Evolutionary conservation across 2,113 vertebrate genomes (phyloP).

Genomic region (Hoplias malabaricus): DNA sequence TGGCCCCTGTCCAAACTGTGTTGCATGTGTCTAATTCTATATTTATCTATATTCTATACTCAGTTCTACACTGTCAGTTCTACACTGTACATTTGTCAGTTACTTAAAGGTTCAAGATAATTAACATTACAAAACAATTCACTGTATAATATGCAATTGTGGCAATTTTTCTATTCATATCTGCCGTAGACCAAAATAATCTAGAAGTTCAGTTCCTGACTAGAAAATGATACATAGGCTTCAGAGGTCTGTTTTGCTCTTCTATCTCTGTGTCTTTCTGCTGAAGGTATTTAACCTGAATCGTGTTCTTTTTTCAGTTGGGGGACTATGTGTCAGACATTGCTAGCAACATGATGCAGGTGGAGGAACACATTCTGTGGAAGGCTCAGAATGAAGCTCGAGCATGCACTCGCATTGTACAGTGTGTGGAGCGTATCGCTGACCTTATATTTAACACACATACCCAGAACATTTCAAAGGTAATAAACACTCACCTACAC

Average conservation of each 20-base stretch:
- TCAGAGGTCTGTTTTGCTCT: background rate
- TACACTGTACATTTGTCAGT: too few species aligned
- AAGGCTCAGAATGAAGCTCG: constrained; percentile 86
- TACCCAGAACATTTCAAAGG: constrained; percentile 82
- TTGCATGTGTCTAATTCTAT: too few species aligned
- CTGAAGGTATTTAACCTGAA: background rate
- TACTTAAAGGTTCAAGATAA: too few species aligned
- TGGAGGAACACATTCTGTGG: constrained; percentile 86
- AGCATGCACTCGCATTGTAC: constrained; percentile 86
- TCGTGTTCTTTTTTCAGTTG: constrained; percentile 66
- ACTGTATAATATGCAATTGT: too few species aligned
- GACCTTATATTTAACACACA: constrained; percentile 71
- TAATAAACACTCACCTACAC: constrained; percentile 53
- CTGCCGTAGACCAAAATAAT: too few species aligned
- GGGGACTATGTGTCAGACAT: constrained; percentile 81
- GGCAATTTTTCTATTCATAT: too few species aligned
- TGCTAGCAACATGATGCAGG: constrained; percentile 87
- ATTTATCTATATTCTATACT: too few species aligned
- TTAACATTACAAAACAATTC: too few species aligned
- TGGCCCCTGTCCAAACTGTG: too few species aligned
- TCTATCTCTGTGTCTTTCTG: background rate
- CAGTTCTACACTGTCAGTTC: too few species aligned
- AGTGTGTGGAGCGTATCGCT: constrained; percentile 83
- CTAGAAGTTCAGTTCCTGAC: too few species aligned
- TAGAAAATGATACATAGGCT: background rate